Evolutionary conservation across 1,140 invertebrate genomes (phyloP), one percentile per base, ranked within the genome.

Genomic region (Cephus cinctus): DNA sequence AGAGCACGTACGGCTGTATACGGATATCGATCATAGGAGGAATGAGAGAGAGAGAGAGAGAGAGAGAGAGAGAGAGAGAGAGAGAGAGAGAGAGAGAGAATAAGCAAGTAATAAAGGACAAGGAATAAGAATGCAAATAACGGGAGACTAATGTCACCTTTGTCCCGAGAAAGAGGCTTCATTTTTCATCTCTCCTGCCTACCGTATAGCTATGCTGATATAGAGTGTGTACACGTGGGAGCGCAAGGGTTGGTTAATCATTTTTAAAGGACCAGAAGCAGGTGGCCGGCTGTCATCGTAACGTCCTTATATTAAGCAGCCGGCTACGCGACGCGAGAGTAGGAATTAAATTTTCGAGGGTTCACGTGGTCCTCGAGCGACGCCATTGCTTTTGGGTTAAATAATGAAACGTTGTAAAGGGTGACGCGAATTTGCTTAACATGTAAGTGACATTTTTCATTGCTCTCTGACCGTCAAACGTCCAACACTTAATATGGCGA

Each of bases 241-340:
- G 38, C 23, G 38, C 39, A 16, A 31, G 34, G 47, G 47, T 47
- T 53, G 54, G 58, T 66, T 69, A 70, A 71, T 65, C 64, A 70
- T 71, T 67, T 66, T 69, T 64, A 57, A 67, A 71, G 41, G 51
- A 59, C 50, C 54, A 25, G 49, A 53, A 62, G 54, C 65, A 67
- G 65, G 64, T 67, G 65, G 34, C 54, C 23, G 47, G 23, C 27
- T 53, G 48, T 56, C 60, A 40, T 52, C 47, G 34, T 22, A 25
- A 39, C 38, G 56, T 51, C 31, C 43, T 52, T 49, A 50, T 61
- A 59, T 59, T 59, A 53, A 56, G 39, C 38, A 20, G 21, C 30
- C 32, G 54, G 44, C 47, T n/a, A 48, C 54, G 48, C 47, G 50
- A 41, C 32, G 31, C 18, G 31, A 20, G 38, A 46, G 21, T 16